A percentile compares a stretch with the other conserved stretches of the same genome.
phyloP scores from a whole-genome alignment of 2,113 vertebrate species.

The Propithecus coquereli region DNA sequence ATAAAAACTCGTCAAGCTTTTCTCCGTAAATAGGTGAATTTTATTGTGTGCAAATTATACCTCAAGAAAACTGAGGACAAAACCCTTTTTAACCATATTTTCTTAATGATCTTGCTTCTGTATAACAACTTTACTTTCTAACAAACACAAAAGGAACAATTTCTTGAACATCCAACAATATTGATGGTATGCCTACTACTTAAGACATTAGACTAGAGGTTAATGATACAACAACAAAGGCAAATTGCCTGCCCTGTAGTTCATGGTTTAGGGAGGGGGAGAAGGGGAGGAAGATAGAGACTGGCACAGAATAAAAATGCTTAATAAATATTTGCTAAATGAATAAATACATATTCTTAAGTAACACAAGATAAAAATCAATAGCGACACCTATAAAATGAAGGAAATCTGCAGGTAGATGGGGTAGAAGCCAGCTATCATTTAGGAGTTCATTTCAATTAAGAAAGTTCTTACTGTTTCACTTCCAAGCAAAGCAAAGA shows the following conservation, averaged over 20 bases:
- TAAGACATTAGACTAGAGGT: neutral
- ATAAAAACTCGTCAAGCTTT: neutral
- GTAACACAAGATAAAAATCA: neutral
- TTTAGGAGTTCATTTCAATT: neutral
- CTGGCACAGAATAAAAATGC: neutral
- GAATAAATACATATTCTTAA: neutral
- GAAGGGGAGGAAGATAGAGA: neutral
- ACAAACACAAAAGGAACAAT: neutral
- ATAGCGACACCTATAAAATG: neutral
- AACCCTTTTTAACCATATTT: neutral
- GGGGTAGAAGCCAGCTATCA: neutral
- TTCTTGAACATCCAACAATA: neutral
- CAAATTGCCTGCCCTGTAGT: neutral
- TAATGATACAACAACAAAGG: neutral
- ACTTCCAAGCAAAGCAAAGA: neutral
- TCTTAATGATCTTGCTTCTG: constrained; percentile 11
- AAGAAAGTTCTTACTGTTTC: neutral
- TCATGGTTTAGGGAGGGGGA: neutral
- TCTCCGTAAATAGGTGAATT: neutral
- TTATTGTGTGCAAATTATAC: neutral
- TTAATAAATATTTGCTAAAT: neutral
- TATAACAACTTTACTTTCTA: neutral
- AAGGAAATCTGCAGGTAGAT: neutral
- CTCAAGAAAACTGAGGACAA: neutral
- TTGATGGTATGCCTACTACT: neutral